Evolutionary conservation across 2,888 invertebrate species (phyloP).

Genomic region (Periphyllus acericola): DNA sequence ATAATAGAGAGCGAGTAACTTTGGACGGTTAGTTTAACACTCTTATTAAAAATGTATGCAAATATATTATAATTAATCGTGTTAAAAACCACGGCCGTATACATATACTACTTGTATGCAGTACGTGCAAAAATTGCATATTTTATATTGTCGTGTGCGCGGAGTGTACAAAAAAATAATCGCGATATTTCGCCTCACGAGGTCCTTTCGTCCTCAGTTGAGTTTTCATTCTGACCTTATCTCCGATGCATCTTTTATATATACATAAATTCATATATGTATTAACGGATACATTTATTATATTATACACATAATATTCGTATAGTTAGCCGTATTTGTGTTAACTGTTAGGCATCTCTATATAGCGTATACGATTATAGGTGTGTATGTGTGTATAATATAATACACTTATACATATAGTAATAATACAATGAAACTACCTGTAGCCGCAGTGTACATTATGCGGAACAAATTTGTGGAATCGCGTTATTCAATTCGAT

Average conservation of each 20-base stretch:
- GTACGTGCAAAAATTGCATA: background rate
- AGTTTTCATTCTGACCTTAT: background rate
- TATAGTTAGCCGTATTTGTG: too few species aligned
- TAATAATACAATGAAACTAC: background rate
- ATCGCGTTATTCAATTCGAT: constrained; percentile 6
- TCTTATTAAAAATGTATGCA: constrained; percentile 34
- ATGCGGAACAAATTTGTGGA: background rate
- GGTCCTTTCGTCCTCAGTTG: background rate
- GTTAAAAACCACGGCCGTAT: background rate
- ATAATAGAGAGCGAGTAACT: background rate
- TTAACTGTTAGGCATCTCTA: too few species aligned
- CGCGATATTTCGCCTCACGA: background rate
- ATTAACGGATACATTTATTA: too few species aligned
- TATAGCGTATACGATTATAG: background rate
- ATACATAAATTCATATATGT: background rate
- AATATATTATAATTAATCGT: constrained; percentile 26
- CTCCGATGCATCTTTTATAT: background rate
- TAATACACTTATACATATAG: background rate
- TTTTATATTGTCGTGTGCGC: background rate
- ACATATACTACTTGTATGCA: background rate
- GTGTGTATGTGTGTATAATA: background rate
- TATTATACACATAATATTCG: too few species aligned
- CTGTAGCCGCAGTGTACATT: background rate
- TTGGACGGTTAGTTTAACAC: background rate
- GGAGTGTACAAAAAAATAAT: background rate